Evolutionary conservation across 2,113 vertebrate species (phyloP).

Genomic region (Mesocricetus auratus): DNA sequence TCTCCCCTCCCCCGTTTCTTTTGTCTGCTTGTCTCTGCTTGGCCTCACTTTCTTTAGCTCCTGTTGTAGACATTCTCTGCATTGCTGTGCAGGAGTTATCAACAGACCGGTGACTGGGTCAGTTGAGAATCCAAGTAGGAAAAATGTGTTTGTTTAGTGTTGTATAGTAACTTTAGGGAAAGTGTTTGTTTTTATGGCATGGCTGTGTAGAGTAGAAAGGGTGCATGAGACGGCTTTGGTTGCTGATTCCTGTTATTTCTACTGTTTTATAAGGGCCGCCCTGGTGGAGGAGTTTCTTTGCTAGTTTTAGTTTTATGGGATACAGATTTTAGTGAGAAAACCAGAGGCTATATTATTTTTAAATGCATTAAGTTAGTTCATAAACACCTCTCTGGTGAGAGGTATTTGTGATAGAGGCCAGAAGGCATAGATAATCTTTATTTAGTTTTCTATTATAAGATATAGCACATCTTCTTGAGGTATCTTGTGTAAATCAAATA

Average conservation of each 20-base stretch:
- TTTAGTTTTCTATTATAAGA: background rate
- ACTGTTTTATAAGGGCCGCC: slow-evolving; percentile 66
- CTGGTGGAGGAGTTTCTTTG: slow-evolving; percentile 48
- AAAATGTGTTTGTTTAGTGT: background rate
- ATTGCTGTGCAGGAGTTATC: background rate
- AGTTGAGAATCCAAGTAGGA: background rate
- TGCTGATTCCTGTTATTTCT: slow-evolving; percentile 43
- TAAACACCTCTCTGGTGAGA: background rate
- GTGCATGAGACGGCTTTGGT: background rate
- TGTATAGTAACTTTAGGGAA: background rate
- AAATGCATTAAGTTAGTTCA: background rate
- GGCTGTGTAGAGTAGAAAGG: background rate
- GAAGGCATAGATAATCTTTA: slow-evolving; percentile 38
- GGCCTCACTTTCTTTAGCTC: background rate
- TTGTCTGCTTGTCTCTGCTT: background rate
- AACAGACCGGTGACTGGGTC: background rate
- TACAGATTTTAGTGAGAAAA: slow-evolving; percentile 32
- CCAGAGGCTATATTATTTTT: background rate
- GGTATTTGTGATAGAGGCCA: background rate
- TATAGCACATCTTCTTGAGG: background rate
- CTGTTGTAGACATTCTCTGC: background rate
- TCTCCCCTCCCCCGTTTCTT: background rate
- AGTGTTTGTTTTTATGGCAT: background rate
- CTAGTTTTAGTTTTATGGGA: background rate
- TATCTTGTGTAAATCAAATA: slow-evolving; percentile 16